Evolutionary conservation across 2,113 vertebrate genomes (phyloP).

Genomic region (Ariopsis seemanni): DNA sequence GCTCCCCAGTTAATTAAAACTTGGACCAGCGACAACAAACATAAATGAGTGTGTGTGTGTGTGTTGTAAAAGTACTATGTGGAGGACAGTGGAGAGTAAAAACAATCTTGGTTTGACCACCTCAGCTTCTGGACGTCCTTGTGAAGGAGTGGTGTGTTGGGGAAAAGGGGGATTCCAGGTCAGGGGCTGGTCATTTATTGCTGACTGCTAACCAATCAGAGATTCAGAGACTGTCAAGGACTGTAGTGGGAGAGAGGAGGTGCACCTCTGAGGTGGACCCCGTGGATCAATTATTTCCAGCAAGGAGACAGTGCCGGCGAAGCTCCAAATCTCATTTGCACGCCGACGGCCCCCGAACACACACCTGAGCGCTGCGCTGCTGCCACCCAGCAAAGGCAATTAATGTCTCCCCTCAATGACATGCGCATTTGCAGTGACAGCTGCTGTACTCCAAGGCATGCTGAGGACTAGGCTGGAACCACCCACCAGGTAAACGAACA

Average conservation of each 20-base stretch:
- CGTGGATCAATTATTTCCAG: constrained; percentile 73
- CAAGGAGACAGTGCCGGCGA: constrained; percentile 68
- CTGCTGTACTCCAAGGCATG: constrained; percentile 50
- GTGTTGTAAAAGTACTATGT: background rate
- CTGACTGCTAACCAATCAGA: constrained; percentile 72
- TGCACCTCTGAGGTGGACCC: constrained; percentile 65
- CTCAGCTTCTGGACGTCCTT: constrained; percentile 62
- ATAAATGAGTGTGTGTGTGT: constrained; percentile 56
- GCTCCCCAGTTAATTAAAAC: constrained; percentile 67
- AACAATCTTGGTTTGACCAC: constrained; percentile 30
- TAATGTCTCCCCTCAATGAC: constrained; percentile 73
- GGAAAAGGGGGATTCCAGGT: constrained; percentile 56
- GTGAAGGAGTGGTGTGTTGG: constrained; percentile 56
- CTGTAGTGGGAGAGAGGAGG: constrained; percentile 57
- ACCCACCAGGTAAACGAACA: constrained; percentile 49
- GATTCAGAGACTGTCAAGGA: constrained; percentile 64
- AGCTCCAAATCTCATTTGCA: constrained; percentile 77
- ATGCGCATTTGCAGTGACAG: constrained; percentile 69
- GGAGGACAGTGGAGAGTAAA: constrained; percentile 7
- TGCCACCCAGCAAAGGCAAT: constrained; percentile 69
- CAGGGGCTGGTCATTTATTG: constrained; percentile 68
- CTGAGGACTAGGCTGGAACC: constrained; percentile 37
- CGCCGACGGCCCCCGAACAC: constrained; percentile 60
- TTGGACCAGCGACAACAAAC: constrained; percentile 62
- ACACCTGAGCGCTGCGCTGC: constrained; percentile 47